These are phyloP conservation scores for Atherix ibis DNA, from an alignment of 2,888 invertebrate genomes.

Conservation along the genomic window DNA sequence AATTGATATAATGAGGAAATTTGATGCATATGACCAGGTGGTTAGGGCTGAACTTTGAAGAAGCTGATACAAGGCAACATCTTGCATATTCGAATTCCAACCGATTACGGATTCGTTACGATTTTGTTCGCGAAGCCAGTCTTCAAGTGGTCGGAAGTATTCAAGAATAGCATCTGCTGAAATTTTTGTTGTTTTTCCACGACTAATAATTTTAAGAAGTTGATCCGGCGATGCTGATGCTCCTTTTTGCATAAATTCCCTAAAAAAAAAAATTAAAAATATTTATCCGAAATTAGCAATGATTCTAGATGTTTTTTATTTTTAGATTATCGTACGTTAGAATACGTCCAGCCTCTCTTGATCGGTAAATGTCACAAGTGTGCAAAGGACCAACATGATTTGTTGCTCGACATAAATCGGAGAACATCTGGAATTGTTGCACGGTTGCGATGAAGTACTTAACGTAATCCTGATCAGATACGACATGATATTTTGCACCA, in stretches of 20 bases:
- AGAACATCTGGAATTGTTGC: conserved; percentile 73
- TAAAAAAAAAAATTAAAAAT: conserved; percentile 22
- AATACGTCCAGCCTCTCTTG: conserved; percentile 60
- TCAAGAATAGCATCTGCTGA: conserved; percentile 61
- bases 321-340: conserved; percentile 38
- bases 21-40: too few relatives aligned
- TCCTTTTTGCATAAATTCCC: conserved; percentile 53
- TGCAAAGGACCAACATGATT: conserved; percentile 59
- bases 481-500: conserved; percentile 67
- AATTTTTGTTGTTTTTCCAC: conserved; percentile 52
- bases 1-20: too few relatives aligned
- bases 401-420: conserved; percentile 56
- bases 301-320: background rate
- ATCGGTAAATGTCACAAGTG: conserved; percentile 66
- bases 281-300: background rate
- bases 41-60: conserved; percentile 5
- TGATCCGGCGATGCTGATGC: conserved; percentile 54
- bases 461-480: conserved; percentile 53
- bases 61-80: conserved; percentile 39
- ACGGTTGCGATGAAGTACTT: conserved; percentile 72
- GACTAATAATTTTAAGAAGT: conserved; percentile 52
- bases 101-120: conserved; percentile 54
- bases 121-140: conserved; percentile 65
- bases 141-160: conserved; percentile 65
- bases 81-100: conserved; percentile 54